Percentiles rank a stretch among this genome's conserved stretches.
Evolutionary conservation across 2,113 vertebrate genomes (phyloP).

Genomic region (Corydoras maculifer): DNA sequence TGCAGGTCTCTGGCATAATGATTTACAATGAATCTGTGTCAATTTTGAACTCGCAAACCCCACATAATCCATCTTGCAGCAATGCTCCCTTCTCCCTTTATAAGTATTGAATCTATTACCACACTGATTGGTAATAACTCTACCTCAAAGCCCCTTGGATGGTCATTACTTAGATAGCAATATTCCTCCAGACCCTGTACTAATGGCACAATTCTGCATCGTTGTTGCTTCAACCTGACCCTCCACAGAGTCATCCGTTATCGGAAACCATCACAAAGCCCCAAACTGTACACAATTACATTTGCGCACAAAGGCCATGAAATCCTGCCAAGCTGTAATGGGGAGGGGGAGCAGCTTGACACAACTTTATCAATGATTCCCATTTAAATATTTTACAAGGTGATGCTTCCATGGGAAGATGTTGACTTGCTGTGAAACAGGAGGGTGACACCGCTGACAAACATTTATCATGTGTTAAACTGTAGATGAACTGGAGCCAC

Average conservation of each 20-base stretch:
- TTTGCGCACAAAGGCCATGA: constrained; percentile 2
- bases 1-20: constrained; percentile 73
- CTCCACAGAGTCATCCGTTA: constrained; percentile 23
- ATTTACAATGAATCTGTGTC: constrained; percentile 81
- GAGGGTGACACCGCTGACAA: constrained; percentile 36
- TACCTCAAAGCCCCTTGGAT: constrained; percentile 63
- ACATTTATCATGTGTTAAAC: constrained; percentile 41
- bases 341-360: neutral
- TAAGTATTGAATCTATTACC: constrained; percentile 75
- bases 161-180: constrained; percentile 70
- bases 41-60: constrained; percentile 74
- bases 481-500: constrained; percentile 20
- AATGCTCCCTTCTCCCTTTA: constrained; percentile 55
- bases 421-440: constrained; percentile 22
- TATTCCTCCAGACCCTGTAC: constrained; percentile 42
- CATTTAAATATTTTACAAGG: constrained; percentile 29
- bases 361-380: neutral
- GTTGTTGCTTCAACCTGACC: constrained; percentile 29
- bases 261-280: constrained; percentile 28
- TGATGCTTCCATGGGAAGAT: constrained; percentile 18
- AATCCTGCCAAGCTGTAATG: constrained; percentile 4
- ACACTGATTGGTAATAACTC: constrained; percentile 73
- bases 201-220: constrained; percentile 33
- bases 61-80: constrained; percentile 75
- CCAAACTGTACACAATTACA: constrained; percentile 1